A percentile compares a stretch with the other conserved stretches of the same genome.
Conservation (phyloP, 1,140 invertebrate species). For the Scaptomyza graminum region DNA sequence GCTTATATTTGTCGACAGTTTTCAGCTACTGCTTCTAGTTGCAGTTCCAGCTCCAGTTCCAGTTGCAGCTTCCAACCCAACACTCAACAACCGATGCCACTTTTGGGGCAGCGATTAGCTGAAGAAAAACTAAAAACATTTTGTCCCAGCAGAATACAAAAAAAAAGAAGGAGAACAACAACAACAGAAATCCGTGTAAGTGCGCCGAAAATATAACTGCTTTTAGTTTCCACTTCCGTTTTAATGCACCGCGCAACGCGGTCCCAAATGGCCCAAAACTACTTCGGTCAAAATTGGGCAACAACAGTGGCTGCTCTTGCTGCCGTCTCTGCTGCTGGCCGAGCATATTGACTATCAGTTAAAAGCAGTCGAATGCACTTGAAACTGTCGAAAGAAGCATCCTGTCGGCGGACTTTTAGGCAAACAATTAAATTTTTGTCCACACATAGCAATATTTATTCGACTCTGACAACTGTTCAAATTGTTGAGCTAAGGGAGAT, state of each 20-base stretch:
- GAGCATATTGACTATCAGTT: conserved; percentile 10
- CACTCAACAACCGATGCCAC: background rate
- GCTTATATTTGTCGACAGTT: conserved; percentile 7
- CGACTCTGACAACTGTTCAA: too few relatives aligned
- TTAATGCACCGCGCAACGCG: conserved; percentile 67
- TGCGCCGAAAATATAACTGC: conserved; percentile 74
- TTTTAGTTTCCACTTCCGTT: conserved; percentile 77
- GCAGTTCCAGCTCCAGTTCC: too few relatives aligned
- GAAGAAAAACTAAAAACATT: conserved; percentile 52
- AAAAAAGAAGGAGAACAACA: conserved; percentile 17
- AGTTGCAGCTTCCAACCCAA: background rate
- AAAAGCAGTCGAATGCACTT: background rate
- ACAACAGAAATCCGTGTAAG: conserved; percentile 53
- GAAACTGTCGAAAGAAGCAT: background rate
- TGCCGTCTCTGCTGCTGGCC: background rate
- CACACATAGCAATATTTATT: background rate
- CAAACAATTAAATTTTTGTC: background rate
- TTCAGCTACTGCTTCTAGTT: conserved; percentile 23
- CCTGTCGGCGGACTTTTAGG: background rate
- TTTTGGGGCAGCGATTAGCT: conserved; percentile 25
- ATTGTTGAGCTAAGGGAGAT: too few relatives aligned
- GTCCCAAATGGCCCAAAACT: conserved; percentile 34
- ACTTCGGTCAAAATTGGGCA: conserved; percentile 17
- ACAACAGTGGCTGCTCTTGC: background rate
- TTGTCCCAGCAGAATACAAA: conserved; percentile 15